A percentile compares a stretch with the other conserved stretches of the same genome.
Evolutionary conservation across 2,888 invertebrate species (phyloP).

Genomic region (Melitaea athalia): DNA sequence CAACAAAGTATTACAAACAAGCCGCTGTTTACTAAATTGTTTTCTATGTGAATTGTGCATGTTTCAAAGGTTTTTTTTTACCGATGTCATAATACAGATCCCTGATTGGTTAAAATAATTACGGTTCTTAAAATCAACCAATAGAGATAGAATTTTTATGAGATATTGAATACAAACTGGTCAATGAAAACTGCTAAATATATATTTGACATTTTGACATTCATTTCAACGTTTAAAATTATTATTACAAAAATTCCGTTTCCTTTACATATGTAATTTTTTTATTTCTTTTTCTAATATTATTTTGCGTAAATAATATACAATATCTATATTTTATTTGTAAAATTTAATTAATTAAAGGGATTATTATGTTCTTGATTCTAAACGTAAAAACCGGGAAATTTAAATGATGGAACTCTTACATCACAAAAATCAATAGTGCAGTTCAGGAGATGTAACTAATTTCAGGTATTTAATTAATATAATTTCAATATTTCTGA

Average conservation of each 20-base stretch:
- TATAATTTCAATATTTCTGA: not conserved
- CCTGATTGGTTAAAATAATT: constrained; percentile 1
- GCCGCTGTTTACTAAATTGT: constrained; percentile 4
- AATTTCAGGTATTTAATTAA: constrained; percentile 10
- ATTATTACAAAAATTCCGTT: not conserved
- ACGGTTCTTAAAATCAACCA: not conserved
- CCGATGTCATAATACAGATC: not conserved
- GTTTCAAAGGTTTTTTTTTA: not conserved
- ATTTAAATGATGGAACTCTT: constrained; percentile 48
- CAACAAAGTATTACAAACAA: not conserved
- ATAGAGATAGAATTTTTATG: not conserved
- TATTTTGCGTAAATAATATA: not conserved
- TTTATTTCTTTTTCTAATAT: not conserved
- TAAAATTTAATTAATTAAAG: constrained; percentile 9
- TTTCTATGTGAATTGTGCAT: not conserved
- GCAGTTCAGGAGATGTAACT: constrained; percentile 14
- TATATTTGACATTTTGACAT: not conserved
- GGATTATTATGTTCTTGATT: constrained; percentile 14
- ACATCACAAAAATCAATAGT: constrained; percentile 55
- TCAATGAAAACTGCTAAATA: not conserved
- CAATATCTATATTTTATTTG: not conserved
- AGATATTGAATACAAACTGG: not conserved
- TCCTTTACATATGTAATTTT: not conserved
- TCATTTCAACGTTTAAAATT: not conserved
- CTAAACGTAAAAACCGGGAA: constrained; percentile 46